phyloP scores from a whole-genome alignment of 2,888 invertebrate genomes.

The Anorthoa munda region DNA sequence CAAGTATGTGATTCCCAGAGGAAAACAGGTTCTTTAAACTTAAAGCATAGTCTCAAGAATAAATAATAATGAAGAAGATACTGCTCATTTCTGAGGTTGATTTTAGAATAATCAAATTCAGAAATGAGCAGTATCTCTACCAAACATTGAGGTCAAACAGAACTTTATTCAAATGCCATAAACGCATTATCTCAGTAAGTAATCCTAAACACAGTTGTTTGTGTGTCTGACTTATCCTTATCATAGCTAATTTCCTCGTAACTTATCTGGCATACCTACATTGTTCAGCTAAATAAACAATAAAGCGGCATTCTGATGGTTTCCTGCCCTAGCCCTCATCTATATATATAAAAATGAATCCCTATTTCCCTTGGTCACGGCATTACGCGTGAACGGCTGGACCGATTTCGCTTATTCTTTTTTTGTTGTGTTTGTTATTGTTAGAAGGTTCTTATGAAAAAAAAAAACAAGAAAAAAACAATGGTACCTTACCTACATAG shows the following conservation, averaged over 20 bases:
- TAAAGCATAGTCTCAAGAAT: too few relatives aligned
- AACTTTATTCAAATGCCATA: background rate
- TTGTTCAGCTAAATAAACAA: background rate
- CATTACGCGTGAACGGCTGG: too few relatives aligned
- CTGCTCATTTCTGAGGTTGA: background rate
- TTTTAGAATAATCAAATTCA: too few relatives aligned
- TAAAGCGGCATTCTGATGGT: background rate
- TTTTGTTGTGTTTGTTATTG: too few relatives aligned
- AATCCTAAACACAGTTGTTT: background rate
- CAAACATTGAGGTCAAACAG: background rate
- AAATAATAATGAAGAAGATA: background rate
- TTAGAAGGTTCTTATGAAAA: too few relatives aligned
- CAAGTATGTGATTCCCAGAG: background rate
- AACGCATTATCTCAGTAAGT: background rate
- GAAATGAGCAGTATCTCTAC: too few relatives aligned
- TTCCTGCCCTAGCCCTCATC: too few relatives aligned
- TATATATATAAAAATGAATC: too few relatives aligned
- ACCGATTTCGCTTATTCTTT: too few relatives aligned
- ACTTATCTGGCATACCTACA: constrained; percentile 1
- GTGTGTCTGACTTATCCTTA: constrained; percentile 3
- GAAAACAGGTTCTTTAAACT: background rate
- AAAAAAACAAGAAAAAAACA: too few relatives aligned
- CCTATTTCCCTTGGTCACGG: too few relatives aligned
- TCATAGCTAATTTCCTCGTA: constrained; percentile 3
- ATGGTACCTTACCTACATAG: too few relatives aligned